Percentiles rank a stretch among this genome's conserved stretches.
Conservation (phyloP, 1,140 invertebrate species). For the Zaprionus camerounensis region DNA sequence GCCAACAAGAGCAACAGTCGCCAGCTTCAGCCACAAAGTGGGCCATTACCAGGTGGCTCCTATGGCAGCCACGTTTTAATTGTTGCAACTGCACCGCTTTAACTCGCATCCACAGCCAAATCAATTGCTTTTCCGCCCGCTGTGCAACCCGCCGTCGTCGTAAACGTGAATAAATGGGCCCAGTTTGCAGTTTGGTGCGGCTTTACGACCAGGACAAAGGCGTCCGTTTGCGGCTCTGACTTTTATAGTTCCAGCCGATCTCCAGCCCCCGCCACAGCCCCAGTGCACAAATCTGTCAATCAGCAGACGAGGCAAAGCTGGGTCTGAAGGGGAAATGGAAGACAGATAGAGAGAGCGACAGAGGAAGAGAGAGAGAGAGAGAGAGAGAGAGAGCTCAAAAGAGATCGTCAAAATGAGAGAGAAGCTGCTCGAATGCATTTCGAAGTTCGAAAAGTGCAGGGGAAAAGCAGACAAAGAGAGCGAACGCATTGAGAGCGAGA, state of each 20-base stretch:
- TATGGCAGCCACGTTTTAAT: constrained; percentile 67
- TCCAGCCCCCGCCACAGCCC: not conserved
- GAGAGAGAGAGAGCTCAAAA: not conserved
- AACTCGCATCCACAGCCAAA: constrained; percentile 36
- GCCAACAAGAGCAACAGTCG: constrained; percentile 60
- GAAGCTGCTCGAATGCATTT: constrained; percentile 26
- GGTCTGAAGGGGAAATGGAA: not conserved
- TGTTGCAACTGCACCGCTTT: constrained; percentile 54
- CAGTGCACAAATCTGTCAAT: constrained; percentile 7
- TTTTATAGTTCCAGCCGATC: constrained; percentile 55
- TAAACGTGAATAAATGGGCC: constrained; percentile 62
- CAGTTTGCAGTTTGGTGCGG: constrained; percentile 31
- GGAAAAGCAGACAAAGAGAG: constrained; percentile 15
- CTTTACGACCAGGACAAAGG: constrained; percentile 73
- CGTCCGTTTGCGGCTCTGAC: constrained; percentile 61
- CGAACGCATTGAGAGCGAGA: constrained; percentile 9
- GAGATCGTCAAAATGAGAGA: not conserved
- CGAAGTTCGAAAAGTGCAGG: constrained; percentile 67
- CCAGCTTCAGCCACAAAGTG: constrained; percentile 44
- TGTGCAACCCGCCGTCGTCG: constrained; percentile 62
- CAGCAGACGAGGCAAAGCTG: not conserved
- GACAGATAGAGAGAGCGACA: not conserved
- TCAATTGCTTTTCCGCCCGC: constrained; percentile 73
- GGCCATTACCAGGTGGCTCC: constrained; percentile 74
- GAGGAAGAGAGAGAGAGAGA: not conserved